Conservation (phyloP, 2,888 invertebrate species). For the Drosophila meridiana region DNA sequence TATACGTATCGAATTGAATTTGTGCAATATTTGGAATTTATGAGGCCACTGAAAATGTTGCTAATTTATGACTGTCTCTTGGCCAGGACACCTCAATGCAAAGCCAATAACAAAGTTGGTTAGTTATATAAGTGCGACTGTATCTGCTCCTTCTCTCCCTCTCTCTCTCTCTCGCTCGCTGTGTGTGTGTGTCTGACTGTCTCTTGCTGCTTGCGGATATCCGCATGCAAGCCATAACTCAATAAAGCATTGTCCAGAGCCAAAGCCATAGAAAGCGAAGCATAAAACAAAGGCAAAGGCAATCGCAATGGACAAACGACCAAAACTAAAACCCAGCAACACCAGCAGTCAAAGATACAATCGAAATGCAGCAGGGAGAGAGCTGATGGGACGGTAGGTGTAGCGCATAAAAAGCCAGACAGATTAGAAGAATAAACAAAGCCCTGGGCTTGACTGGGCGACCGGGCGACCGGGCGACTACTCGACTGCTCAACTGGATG, state of each 20-base stretch:
- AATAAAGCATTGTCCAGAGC: slow-evolving; percentile 76
- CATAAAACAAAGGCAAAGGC: slow-evolving; percentile 43
- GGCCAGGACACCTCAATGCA: slow-evolving; percentile 62
- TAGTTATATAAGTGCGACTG: slow-evolving; percentile 57
- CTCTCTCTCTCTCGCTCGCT: background rate
- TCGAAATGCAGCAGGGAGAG: slow-evolving; percentile 72
- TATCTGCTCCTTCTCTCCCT: background rate
- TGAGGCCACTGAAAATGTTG: slow-evolving; percentile 68
- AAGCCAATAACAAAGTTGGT: slow-evolving; percentile 68
- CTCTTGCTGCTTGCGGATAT: slow-evolving; percentile 68
- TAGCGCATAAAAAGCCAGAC: slow-evolving; percentile 42
- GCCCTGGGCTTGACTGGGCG: slow-evolving; percentile 55
- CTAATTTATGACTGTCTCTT: slow-evolving; percentile 68
- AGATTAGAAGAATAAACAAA: slow-evolving; percentile 80
- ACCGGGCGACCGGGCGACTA: slow-evolving; percentile 27
- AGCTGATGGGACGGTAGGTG: slow-evolving; percentile 11
- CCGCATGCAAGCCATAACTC: slow-evolving; percentile 81
- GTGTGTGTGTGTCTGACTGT: slow-evolving; percentile 20
- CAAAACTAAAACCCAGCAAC: slow-evolving; percentile 64
- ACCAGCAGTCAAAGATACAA: slow-evolving; percentile 74
- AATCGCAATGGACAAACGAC: slow-evolving; percentile 53
- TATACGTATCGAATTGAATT: slow-evolving; percentile 12
- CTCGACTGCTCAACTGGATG: slow-evolving; percentile 27
- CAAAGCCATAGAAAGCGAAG: slow-evolving; percentile 46
- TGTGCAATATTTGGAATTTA: slow-evolving; percentile 52